Base-by-base conservation (phyloP, 1,140 invertebrate species). In the Procambarus virginalis region DNA sequence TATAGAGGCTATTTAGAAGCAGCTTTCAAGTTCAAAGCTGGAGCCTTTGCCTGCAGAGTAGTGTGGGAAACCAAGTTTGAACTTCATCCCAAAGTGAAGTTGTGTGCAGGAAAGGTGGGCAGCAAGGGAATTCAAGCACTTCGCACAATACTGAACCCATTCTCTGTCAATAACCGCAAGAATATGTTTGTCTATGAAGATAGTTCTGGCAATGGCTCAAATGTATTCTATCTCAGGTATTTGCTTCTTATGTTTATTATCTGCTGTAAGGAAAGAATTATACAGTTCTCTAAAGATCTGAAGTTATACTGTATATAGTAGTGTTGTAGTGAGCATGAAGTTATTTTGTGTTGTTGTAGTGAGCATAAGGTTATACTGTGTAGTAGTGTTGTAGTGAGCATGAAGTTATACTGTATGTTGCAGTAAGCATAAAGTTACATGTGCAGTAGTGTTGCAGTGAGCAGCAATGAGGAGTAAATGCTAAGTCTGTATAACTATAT, bases 131-230 rank as follows among this genome's bases (percentile, higher is more conserved):
- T 95, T 20, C 92, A 94, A 89, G 94, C 96, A 14, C 93, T 97
- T 45, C 95, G 96, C 85, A 95, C 95, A 45, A 96, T 96, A 8
- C 93, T 97, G 2, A 96, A 96, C 92, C 95, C 96, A 68, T 96
- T 97, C 92, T 96, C 96, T 2, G 96, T 97, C 0, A 95, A 95
- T 84, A 97, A 97, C 93, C 94, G 97, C 78, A 95, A 94, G 79
- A 97, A 97, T 93, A 97, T 97, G 96, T 97, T 97, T 94, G 96
- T 97, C 2, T 96, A 97, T 93, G 94, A 96, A 93, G 96, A 97
- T 93, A 95, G 94, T 48, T 94, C 95, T 58, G 94, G 95, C 51
- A 96, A 96, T 49, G 88, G 90, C 55, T 88, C 89, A 3, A 84
- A 92, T 81, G 91, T 92, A 2, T 92, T 92, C 70, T 92, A 92